Evolutionary conservation across 2,888 invertebrate species (phyloP), one percentile per base, ranked within the genome.

Genomic region (Phaonia tiefii): DNA sequence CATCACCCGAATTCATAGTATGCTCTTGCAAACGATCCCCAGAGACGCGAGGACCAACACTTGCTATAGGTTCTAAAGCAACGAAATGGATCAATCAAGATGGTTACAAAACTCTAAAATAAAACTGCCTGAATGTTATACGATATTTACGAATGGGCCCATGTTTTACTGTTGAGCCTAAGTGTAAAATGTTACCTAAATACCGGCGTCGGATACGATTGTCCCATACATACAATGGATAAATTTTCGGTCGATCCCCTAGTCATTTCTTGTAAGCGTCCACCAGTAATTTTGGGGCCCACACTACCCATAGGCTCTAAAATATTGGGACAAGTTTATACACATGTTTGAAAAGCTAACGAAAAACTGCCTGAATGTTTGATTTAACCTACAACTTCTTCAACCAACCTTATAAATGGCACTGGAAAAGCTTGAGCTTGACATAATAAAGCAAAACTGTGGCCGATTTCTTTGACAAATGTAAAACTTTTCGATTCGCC

Each of bases 371-470:
- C 85, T 65, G 72, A 82, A 15, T 26, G 7, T 31, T 54, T 66
- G 11, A 31, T 1, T 37, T 2, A 15, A 10, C 31, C 4, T 20
- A 31, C 3, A 17, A 15, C n/a, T 31, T 13, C n/a, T 0, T 37
- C 71, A 82, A 88, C 88, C 84, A 92, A 95, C 94, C 94, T 94
- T 92, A 93, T 94, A 80, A 93, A 88, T 85, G 95, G 95, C 85
- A 95, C 93, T 58, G 95, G 96, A 91, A 91, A 93, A 7, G 93
- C 94, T 89, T 95, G 95, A 60, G 94, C 94, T 86, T 94, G 94
- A 88, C 95, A 95, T 71, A 94, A 90, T 77, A 95, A 89, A 17
- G 93, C 92, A 86, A 94, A 92, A 79, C 92, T 92, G 69, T 91
- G 89, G 20, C 89, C 90, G 72, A 88, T 87, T 46, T 90, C 87